Evolutionary conservation across 92 coral and sea anemone genomes (phyloP).

Genomic region (Montipora capitata): DNA sequence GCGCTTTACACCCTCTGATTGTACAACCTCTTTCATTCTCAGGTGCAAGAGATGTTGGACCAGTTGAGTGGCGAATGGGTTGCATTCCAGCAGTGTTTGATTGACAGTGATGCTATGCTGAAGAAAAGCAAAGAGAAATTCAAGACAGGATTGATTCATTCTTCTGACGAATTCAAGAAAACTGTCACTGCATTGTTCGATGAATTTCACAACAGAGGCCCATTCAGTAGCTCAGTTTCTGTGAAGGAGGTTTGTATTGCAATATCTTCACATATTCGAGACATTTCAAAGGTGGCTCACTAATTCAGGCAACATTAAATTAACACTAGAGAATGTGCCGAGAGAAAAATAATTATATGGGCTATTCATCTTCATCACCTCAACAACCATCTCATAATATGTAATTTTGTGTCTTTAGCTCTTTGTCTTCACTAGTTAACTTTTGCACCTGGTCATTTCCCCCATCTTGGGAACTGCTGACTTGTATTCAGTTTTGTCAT

Average conservation of each 20-base stretch:
- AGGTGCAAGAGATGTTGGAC: constrained; percentile 98
- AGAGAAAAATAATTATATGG: no score
- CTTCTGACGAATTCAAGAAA: constrained; percentile 99
- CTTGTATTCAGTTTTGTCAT: no score
- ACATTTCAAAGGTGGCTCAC: background rate
- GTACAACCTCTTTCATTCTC: background rate
- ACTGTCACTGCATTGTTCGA: constrained; percentile 90
- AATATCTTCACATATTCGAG: background rate
- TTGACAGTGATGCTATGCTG: constrained; percentile 98
- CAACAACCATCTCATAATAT: no score
- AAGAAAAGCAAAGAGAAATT: constrained; percentile 99
- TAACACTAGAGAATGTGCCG: no score
- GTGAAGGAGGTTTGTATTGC: constrained; percentile 85
- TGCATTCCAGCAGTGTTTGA: constrained; percentile 98
- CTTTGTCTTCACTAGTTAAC: no score
- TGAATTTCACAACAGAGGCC: constrained; percentile 95
- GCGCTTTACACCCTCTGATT: no score
- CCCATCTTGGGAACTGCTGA: no score
- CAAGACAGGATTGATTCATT: constrained; percentile 95
- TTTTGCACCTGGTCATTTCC: no score
- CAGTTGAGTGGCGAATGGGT: constrained; percentile 98
- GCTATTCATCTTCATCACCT: no score
- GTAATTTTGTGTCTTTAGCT: no score
- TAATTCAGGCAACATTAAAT: no score
- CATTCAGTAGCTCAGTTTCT: constrained; percentile 87